These are phyloP conservation scores for Chrysomela aeneicollis DNA, from an alignment of 2,888 invertebrate genomes.

Conservation along the genomic window DNA sequence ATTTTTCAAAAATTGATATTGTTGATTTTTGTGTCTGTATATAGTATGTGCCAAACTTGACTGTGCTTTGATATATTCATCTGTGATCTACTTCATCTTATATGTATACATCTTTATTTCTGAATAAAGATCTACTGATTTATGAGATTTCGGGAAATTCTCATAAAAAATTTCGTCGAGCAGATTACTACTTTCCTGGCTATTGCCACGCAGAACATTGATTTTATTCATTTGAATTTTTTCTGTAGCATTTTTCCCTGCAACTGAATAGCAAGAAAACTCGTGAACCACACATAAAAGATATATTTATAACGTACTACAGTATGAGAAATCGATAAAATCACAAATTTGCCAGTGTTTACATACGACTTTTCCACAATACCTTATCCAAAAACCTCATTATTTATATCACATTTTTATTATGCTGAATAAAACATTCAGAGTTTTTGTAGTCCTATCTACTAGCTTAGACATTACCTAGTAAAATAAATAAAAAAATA, in stretches of 20 bases:
- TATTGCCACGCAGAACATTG: too few species aligned
- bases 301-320: conserved; percentile 27
- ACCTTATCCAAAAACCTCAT: conserved; percentile 27
- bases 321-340: conserved; percentile 29
- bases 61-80: conserved; percentile 27
- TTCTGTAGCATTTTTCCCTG: not conserved
- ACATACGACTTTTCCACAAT: conserved; percentile 27
- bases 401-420: conserved; percentile 37
- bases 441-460: conserved; percentile 31
- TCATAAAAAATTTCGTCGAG: conserved; percentile 12
- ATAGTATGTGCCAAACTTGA: conserved; percentile 30
- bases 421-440: conserved; percentile 31
- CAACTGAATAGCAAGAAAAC: conserved; percentile 9
- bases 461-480: too few species aligned
- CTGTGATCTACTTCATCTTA: conserved; percentile 31
- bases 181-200: too few species aligned
- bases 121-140: not conserved
- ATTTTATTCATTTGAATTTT: too few species aligned
- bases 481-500: conserved; percentile 35
- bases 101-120: not conserved
- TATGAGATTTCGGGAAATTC: not conserved
- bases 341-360: conserved; percentile 16
- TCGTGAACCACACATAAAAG: conserved; percentile 21
- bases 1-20: too few species aligned
- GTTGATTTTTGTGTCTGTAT: not conserved